These are phyloP conservation scores for Drosophila subsilvestris DNA, from an alignment of 2,888 invertebrate genomes.

Conservation along the genomic window DNA sequence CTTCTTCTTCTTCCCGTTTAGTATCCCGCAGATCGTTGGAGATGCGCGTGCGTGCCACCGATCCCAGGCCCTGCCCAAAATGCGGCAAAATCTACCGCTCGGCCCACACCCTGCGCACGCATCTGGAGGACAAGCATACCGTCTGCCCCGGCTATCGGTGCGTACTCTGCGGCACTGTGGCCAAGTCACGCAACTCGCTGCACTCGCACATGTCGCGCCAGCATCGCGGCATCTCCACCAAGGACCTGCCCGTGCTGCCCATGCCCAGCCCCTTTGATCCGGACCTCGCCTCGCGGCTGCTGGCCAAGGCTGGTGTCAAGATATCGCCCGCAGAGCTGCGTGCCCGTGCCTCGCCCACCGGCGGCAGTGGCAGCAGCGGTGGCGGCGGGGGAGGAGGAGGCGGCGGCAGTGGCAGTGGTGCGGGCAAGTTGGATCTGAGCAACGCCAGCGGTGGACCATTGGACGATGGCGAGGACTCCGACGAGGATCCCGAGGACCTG, in stretches of 20 bases:
- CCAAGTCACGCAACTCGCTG: conserved; percentile 95
- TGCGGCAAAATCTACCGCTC: conserved; percentile 97
- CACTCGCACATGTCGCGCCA: conserved; percentile 98
- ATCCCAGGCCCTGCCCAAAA: conserved; percentile 96
- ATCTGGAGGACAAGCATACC: conserved; percentile 96
- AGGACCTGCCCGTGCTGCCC: conserved; percentile 95
- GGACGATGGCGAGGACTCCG: conserved; percentile 88
- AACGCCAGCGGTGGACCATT: conserved; percentile 87
- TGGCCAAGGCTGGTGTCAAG: conserved; percentile 95
- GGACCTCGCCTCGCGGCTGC: conserved; percentile 92
- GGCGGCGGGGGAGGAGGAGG: conserved; percentile 59
- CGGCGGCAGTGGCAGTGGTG: conserved; percentile 73
- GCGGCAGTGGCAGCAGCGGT: conserved; percentile 86
- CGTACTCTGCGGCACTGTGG: conserved; percentile 95
- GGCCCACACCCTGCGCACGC: conserved; percentile 95
- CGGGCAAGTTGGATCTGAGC: conserved; percentile 89
- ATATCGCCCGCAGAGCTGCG: conserved; percentile 92
- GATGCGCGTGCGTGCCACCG: conserved; percentile 94
- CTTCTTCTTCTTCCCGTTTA: conserved; percentile 74
- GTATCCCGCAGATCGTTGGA: conserved; percentile 92
- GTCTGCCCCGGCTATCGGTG: conserved; percentile 96
- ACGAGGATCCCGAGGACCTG: conserved; percentile 91
- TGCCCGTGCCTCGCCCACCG: conserved; percentile 93
- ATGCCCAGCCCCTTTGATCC: conserved; percentile 97
- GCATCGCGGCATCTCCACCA: conserved; percentile 96